These are phyloP conservation scores for Charanyca ferruginea DNA, from an alignment of 2,888 invertebrate species.

Conservation along the genomic window DNA sequence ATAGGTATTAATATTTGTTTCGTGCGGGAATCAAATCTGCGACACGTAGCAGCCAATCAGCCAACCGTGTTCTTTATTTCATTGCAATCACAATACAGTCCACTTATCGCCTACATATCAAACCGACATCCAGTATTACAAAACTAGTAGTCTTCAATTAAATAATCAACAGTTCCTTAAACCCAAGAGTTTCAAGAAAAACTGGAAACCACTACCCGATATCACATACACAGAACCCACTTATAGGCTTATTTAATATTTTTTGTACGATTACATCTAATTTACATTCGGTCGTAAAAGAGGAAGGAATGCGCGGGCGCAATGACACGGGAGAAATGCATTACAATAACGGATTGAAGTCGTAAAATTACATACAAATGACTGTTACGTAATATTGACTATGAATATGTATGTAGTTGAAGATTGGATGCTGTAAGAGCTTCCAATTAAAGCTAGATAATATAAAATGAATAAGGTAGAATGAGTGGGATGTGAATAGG, in stretches of 20 bases:
- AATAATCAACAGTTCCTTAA: constrained; percentile 42
- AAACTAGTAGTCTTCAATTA: constrained; percentile 29
- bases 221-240: constrained; percentile 36
- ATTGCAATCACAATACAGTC: no score
- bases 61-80: no score
- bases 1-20: no score
- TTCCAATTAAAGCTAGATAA: constrained; percentile 29
- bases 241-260: constrained; percentile 38
- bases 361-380: constrained; percentile 56
- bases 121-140: constrained; percentile 1
- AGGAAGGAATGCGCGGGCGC: constrained; percentile 55
- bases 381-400: constrained; percentile 37
- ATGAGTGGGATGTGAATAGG: neutral
- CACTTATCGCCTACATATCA: no score
- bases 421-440: constrained; percentile 27
- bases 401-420: constrained; percentile 55
- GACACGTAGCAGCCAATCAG: no score
- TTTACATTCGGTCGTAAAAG: constrained; percentile 60
- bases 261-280: constrained; percentile 56
- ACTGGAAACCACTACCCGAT: constrained; percentile 43
- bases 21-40: no score
- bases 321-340: constrained; percentile 61
- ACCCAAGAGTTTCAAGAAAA: constrained; percentile 45
- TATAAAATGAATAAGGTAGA: constrained; percentile 10
- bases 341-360: constrained; percentile 51